A percentile compares a stretch with the other conserved stretches of the same genome.
Evolutionary conservation across 2,888 invertebrate genomes (phyloP).

Genomic region (Palloptera scutellata): DNA sequence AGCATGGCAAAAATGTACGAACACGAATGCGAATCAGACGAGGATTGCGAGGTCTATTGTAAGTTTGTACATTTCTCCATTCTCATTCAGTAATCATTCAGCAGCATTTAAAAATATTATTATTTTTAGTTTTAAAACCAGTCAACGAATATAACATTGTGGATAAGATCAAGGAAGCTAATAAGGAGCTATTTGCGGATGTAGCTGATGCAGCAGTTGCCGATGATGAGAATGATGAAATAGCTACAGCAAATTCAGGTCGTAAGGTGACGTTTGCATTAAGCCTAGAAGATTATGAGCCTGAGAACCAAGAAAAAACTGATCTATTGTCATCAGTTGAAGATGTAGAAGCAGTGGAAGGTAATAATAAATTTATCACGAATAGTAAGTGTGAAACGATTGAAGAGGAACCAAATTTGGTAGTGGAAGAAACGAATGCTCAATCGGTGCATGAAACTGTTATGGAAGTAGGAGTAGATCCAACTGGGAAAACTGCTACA

Average conservation of each 20-base stretch:
- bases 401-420: conserved; percentile 21
- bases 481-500: neutral
- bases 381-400: conserved; percentile 25
- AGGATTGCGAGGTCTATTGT: conserved; percentile 64
- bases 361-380: conserved; percentile 23
- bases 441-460: conserved; percentile 7
- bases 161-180: conserved; percentile 68
- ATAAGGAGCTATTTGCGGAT: conserved; percentile 64
- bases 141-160: conserved; percentile 68
- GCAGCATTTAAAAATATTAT: neutral
- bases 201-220: conserved; percentile 34
- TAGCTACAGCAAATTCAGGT: conserved; percentile 16
- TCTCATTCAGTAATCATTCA: conserved; percentile 4
- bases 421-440: neutral
- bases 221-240: conserved; percentile 31
- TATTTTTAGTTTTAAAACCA: conserved; percentile 56
- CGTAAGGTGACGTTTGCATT: conserved; percentile 66
- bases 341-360: conserved; percentile 33
- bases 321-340: conserved; percentile 17
- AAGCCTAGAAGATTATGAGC: conserved; percentile 66
- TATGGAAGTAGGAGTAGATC: conserved; percentile 1
- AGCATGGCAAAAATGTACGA: conserved; percentile 47
- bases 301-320: conserved; percentile 40
- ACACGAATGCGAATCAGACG: conserved; percentile 62
- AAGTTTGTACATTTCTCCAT: conserved; percentile 46